A percentile compares a stretch with the other conserved stretches of the same genome.
phyloP scores from a whole-genome alignment of 1,140 invertebrate species.

The Myzus persicae region DNA sequence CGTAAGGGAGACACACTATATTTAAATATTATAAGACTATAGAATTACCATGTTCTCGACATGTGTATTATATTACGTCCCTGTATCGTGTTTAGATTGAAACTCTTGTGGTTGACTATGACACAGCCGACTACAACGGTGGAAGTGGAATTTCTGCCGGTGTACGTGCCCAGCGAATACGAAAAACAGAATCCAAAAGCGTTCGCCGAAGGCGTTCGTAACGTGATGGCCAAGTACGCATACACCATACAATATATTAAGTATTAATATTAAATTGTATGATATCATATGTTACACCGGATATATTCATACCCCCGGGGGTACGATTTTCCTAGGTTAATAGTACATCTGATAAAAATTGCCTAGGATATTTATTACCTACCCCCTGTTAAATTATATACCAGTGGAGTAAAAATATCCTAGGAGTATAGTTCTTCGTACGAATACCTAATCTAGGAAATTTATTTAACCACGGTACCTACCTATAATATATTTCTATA shows the following conservation, averaged over 20 bases:
- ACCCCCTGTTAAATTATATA: too few relatives aligned
- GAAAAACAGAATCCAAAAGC: slow-evolving; percentile 88
- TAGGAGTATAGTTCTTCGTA: background rate
- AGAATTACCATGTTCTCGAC: background rate
- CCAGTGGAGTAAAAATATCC: background rate
- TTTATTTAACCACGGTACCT: background rate
- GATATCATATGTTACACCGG: background rate
- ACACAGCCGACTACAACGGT: slow-evolving; percentile 89
- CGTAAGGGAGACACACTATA: slow-evolving; percentile 73
- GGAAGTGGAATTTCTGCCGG: slow-evolving; percentile 94
- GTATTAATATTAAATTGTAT: background rate
- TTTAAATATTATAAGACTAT: background rate
- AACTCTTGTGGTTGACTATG: slow-evolving; percentile 88
- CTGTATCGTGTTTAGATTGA: slow-evolving; percentile 70
- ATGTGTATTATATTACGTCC: background rate
- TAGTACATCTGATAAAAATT: too few relatives aligned
- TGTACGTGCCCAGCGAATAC: slow-evolving; percentile 86
- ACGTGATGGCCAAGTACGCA: slow-evolving; percentile 86
- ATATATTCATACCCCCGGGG: background rate
- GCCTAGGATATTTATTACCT: background rate
- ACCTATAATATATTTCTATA: too few relatives aligned
- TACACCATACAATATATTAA: background rate
- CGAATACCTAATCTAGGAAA: background rate
- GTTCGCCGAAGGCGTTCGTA: slow-evolving; percentile 89
- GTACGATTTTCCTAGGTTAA: background rate